Base-by-base conservation (phyloP, 1,140 invertebrate genomes). In the Nephila pilipes region DNA sequence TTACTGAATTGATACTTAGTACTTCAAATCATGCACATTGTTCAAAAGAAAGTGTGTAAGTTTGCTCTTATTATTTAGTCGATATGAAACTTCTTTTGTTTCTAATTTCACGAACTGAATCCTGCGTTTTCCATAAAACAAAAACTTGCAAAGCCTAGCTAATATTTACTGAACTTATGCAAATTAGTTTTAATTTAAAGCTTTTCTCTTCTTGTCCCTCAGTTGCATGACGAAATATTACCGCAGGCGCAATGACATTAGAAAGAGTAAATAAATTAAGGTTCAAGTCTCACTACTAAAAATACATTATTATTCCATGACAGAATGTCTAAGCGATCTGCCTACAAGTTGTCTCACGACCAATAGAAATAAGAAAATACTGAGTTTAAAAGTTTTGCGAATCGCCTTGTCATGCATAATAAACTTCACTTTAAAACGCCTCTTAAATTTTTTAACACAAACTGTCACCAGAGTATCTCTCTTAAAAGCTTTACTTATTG, bases 401-500 rank as follows among this genome's bases (percentile, higher is more conserved):
- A 29, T 69, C 25, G 29, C 10, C 10, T 16, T 69, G 29, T 69
- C 65, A 69, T 29, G 25, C 18, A 20, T 69, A 69, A 69, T 32
- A 69, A 69, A 25, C 25, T 18, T 75, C 29, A 75, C 29, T 75
- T 18, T 36, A 75, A 75, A 75, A 32, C 6, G 65, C 18, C 1
- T 32, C 18, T 32, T 16, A 75, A 75, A 32, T 20, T 75, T 75
- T 75, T 20, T 16, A 20, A 29, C 10, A 3, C 32, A 36, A 36
- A 18, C 63, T 75, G 65, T 75, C 65, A 75, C 25, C 65, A 36
- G 29, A 75, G 14, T 75, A 75, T 75, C 65, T 29, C 29, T 16
- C 29, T 75, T 75, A 75, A 75, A 75, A 75, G 65, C 65, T 75
- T 75, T 29, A 18, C 25, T 75, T 75, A 75, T 75, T 75, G 65